Percentiles rank a stretch among this genome's conserved stretches.
Evolutionary conservation across 2,797 vertebrate genomes (phyloP).

Genomic region (Sebastes vulpes): DNA sequence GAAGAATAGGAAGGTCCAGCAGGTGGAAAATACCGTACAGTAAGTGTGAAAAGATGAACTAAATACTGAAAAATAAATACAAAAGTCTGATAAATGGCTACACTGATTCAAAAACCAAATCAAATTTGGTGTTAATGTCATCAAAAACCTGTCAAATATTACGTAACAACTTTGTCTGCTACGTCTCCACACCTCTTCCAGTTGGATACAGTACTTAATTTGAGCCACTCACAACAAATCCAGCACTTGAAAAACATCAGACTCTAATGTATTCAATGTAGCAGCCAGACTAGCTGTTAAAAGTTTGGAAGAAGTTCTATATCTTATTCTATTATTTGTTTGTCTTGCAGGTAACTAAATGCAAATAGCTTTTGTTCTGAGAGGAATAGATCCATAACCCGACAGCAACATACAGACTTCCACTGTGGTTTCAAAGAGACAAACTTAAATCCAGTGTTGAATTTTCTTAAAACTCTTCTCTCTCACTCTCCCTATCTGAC

Average conservation of each 20-base stretch:
- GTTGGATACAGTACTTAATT: neutral
- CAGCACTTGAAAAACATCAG: neutral
- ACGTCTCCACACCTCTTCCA: neutral
- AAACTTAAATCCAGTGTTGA: constrained; percentile 11
- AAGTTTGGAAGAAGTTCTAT: no score
- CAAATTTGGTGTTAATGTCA: neutral
- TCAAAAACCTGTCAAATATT: neutral
- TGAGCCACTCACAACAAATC: neutral
- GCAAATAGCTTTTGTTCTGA: neutral
- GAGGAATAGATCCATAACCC: neutral
- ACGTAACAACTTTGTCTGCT: neutral
- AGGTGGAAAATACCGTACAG: neutral
- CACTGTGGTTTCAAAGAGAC: neutral
- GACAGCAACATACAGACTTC: neutral
- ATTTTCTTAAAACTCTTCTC: constrained; percentile 4
- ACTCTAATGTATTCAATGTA: no score
- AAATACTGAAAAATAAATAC: neutral
- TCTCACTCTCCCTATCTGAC: neutral
- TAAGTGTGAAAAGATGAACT: neutral
- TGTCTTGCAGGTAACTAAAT: neutral
- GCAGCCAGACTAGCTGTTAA: no score
- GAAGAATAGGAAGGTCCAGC: neutral
- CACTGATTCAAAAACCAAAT: neutral
- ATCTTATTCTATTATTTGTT: neutral
- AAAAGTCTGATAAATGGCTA: neutral